Conservation (phyloP, 2,797 vertebrate species). For the Muscicapa comitata region DNA sequence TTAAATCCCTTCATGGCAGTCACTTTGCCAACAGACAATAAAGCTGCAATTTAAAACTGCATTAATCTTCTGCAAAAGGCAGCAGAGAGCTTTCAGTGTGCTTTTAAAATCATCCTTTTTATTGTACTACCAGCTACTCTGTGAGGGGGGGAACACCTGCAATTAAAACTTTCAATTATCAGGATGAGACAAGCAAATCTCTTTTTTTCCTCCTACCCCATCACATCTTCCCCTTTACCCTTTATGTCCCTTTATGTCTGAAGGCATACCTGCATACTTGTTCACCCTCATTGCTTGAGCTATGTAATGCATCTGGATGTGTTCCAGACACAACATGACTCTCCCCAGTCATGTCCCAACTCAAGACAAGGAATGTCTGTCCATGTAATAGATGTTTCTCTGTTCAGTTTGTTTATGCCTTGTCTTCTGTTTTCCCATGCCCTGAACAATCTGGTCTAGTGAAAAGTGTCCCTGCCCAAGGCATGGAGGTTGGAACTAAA, state of each 20-base stretch:
- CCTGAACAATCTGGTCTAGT: not conserved
- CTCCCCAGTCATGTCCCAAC: not conserved
- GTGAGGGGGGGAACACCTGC: not conserved
- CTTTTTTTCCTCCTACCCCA: not conserved
- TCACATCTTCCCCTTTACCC: not conserved
- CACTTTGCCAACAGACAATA: conserved; percentile 50
- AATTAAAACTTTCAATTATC: not conserved
- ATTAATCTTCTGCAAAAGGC: conserved; percentile 41
- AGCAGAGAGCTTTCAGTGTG: conserved; percentile 16
- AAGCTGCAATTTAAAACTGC: conserved; percentile 35
- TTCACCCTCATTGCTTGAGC: not conserved
- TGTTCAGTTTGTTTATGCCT: not conserved
- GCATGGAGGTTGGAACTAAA: not conserved
- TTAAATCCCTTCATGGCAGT: conserved; percentile 50
- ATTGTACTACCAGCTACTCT: conserved; percentile 1
- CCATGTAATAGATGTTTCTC: not conserved
- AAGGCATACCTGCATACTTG: not conserved
- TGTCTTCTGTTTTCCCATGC: not conserved
- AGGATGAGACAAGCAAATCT: not conserved
- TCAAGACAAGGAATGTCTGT: not conserved
- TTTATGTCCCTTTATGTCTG: not conserved
- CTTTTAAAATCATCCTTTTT: conserved; percentile 1
- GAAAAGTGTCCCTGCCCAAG: not conserved
- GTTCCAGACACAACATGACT: not conserved
- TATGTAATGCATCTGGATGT: not conserved